Base-by-base conservation (phyloP, 1,140 invertebrate genomes). In the Aphidius ervi region DNA sequence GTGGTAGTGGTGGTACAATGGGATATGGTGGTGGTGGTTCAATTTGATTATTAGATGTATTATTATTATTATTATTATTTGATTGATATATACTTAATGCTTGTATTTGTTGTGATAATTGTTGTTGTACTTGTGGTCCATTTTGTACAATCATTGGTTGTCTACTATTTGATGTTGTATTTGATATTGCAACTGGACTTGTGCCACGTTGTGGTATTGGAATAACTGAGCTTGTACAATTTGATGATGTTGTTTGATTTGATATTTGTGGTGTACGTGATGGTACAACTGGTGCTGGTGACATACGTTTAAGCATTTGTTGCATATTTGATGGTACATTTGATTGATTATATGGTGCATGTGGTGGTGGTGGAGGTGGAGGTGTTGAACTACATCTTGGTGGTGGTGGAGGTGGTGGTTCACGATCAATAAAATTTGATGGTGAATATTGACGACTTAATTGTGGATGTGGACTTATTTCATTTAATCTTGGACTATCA, bases 71-170 rank as follows among this genome's bases (percentile, higher is more conserved):
- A 16, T 16, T 16, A 31, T 31, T 31, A 52, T 76, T 75, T 45
- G 85, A 84, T 60, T 87, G 88, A 73, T 91, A 91, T 59, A 94
- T 83, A 70, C 84, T 90, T n/a, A 94, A 77, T 5, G 90, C 90
- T 74, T 94, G 92, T 74, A 93, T 90, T 73, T 93, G 91, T 70
- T 95, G 92, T 10, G 86, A 83, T 20, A 94, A 77, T 73, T 94
- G 92, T 67, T 93, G 91, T 68, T 93, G 91, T 20, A 85, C 87
- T 77, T 92, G 90, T 0, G 89, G 86, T 6, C 87, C 88, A 69
- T 91, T 91, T 70, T 91, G 89, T 7, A 91, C 88, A 43, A 92
- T 86, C 87, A 91, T 89, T 3, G 88, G 89, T 66, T 88, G 87
- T 39, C 85, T 80, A 46, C 77, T 80, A 37, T 76, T 74, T 39